Conservation (phyloP, 2,797 vertebrate genomes). For the Sternotherus odoratus region DNA sequence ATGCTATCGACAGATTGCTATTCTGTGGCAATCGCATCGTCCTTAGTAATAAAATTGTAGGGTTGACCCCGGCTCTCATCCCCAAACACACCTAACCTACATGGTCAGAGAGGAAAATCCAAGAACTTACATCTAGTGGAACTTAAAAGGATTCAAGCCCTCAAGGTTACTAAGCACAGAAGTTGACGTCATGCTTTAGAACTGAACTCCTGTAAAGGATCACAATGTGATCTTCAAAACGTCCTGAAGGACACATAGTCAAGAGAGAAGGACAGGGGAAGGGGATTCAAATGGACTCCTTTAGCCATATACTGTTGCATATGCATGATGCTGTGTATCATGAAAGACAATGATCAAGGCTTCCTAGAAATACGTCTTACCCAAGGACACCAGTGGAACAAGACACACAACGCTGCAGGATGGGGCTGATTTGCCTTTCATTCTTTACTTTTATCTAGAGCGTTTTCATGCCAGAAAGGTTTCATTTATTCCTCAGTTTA, state of each 20-base stretch:
- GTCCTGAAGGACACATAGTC: background rate
- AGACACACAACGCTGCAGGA: slow-evolving; percentile 1
- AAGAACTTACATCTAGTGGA: background rate
- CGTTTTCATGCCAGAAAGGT: background rate
- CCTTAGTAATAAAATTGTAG: background rate
- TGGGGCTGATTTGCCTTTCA: background rate
- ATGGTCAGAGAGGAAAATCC: background rate
- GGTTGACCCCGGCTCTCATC: background rate
- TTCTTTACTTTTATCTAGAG: background rate
- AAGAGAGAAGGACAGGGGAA: background rate
- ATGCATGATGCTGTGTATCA: background rate
- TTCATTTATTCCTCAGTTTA: slow-evolving; percentile 49
- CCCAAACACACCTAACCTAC: background rate
- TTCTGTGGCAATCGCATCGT: background rate
- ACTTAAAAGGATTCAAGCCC: background rate
- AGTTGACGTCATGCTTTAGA: background rate
- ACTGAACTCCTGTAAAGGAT: background rate
- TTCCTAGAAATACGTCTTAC: background rate
- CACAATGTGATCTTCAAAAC: background rate
- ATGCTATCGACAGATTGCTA: background rate
- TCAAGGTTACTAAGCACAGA: background rate
- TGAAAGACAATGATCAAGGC: background rate
- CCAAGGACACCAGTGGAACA: slow-evolving; percentile 4
- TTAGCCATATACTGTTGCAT: background rate
- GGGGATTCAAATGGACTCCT: background rate